Base-by-base conservation (phyloP, 2,797 vertebrate species). In the Sebastes variabilis region DNA sequence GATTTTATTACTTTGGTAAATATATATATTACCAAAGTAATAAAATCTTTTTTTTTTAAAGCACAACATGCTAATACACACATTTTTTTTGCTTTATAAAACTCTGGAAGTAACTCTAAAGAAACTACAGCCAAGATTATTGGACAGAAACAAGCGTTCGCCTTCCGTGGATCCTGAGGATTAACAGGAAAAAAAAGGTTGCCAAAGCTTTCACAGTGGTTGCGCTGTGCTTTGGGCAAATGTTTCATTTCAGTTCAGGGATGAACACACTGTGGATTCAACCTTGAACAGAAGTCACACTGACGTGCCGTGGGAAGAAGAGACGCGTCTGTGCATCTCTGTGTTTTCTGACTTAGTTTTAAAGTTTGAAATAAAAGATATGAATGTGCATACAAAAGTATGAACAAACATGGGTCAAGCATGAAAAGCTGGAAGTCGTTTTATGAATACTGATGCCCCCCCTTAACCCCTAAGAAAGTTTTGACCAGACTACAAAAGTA, bases 161-260 rank as follows among this genome's bases (percentile, higher is more conserved):
- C 58, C 61, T 68, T 38, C 65, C 42, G 25, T 69, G 49, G 67
- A 83, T 85, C 66, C 59, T 71, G 81, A 78, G 82, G 52, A 78
- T 84, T 84, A 83, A 84, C 54, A 67, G 61, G 69, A 6, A 46
- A 46, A 46, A 67, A 67, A 20, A 71, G n/a, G 32, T 25, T 78
- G 38, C 27, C 38, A 66, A 76, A 49, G 46, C 72, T 80, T 70
- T 66, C 54, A 77, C 22, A 55, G 24, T 34, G 20, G 20, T 66
- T 72, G 38, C 66, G 22, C 58, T 83, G 16, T 22, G 42, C 42
- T 46, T 46, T 46, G 24, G 29, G 54, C n/a, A 27, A 54, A 58
- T 30, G 12, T 67, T 38, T 61, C 4, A 61, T 66, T 59, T 49
- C 24, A 32, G 49, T 56, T 34, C 29, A 32, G n/a, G 36, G 29